A percentile compares a stretch with the other conserved stretches of the same genome.
These are phyloP conservation scores for Spodoptera exigua DNA, from an alignment of 2,888 invertebrate genomes.

Conservation along the genomic window DNA sequence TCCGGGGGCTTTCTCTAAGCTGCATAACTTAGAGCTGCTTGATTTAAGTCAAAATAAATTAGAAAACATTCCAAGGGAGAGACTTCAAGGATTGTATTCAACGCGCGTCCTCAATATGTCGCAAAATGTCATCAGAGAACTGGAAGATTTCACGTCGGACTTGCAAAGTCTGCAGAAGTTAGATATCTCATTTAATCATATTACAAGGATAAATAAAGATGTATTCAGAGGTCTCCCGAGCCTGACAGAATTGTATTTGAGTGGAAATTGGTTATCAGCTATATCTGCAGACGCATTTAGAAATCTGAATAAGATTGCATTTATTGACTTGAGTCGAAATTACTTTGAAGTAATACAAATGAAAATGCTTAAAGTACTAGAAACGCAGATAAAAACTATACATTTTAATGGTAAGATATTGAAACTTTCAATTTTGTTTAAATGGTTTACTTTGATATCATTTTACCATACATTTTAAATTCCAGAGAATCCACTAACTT, in stretches of 20 bases:
- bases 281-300: constrained; percentile 94
- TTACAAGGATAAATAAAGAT: constrained; percentile 93
- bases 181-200: constrained; percentile 95
- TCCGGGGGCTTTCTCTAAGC: constrained; percentile 94
- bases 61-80: constrained; percentile 94
- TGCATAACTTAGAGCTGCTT: constrained; percentile 93
- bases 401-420: constrained; percentile 93
- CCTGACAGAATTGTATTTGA: constrained; percentile 93
- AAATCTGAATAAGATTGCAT: constrained; percentile 92
- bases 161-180: constrained; percentile 93
- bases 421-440: constrained; percentile 1
- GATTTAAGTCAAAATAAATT: constrained; percentile 95
- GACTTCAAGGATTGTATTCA: constrained; percentile 93
- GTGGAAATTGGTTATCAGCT: constrained; percentile 94
- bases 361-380: constrained; percentile 93
- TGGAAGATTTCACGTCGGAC: constrained; percentile 94
- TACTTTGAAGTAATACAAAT: constrained; percentile 94
- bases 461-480: constrained; percentile 38
- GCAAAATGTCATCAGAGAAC: constrained; percentile 93
- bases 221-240: constrained; percentile 94
- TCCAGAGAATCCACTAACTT: constrained; percentile 96
- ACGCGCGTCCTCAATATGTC: constrained; percentile 94
- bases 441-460: neutral
- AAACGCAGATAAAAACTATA: constrained; percentile 94
- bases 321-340: constrained; percentile 95